phyloP scores from a whole-genome alignment of 2,113 vertebrate genomes.

The Dromiciops gliroides region DNA sequence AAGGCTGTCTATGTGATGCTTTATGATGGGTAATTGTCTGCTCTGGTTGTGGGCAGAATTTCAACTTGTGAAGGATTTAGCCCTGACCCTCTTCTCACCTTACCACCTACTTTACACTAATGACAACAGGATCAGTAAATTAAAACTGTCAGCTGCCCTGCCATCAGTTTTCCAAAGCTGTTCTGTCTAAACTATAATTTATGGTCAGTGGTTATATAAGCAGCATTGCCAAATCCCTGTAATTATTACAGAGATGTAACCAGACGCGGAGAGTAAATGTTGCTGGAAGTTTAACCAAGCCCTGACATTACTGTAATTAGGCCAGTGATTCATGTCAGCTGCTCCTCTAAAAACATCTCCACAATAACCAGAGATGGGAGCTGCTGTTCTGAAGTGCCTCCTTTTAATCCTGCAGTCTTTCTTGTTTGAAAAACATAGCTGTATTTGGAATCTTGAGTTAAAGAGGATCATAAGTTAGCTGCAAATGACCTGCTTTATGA shows the following conservation, averaged over 20 bases:
- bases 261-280: slow-evolving; percentile 69
- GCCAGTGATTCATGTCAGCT: slow-evolving; percentile 69
- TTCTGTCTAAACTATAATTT: slow-evolving; percentile 66
- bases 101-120: slow-evolving; percentile 65
- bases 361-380: slow-evolving; percentile 52
- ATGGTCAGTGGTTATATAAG: slow-evolving; percentile 62
- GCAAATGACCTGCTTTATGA: neutral
- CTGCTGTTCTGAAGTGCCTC: slow-evolving; percentile 9
- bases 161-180: slow-evolving; percentile 65
- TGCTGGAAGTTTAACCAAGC: slow-evolving; percentile 68
- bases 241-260: slow-evolving; percentile 71
- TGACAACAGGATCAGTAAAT: slow-evolving; percentile 68
- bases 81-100: slow-evolving; percentile 70
- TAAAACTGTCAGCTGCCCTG: slow-evolving; percentile 66
- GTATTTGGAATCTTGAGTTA: neutral
- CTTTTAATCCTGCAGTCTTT: neutral
- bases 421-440: neutral
- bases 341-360: slow-evolving; percentile 44
- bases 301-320: slow-evolving; percentile 71
- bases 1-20: slow-evolving; percentile 60
- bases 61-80: slow-evolving; percentile 58
- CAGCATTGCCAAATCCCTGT: slow-evolving; percentile 67
- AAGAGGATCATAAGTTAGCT: neutral
- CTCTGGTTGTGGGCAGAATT: slow-evolving; percentile 55
- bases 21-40: slow-evolving; percentile 57